Evolutionary conservation across 2,113 vertebrate species (phyloP).

Genomic region (Nibea coibor): DNA sequence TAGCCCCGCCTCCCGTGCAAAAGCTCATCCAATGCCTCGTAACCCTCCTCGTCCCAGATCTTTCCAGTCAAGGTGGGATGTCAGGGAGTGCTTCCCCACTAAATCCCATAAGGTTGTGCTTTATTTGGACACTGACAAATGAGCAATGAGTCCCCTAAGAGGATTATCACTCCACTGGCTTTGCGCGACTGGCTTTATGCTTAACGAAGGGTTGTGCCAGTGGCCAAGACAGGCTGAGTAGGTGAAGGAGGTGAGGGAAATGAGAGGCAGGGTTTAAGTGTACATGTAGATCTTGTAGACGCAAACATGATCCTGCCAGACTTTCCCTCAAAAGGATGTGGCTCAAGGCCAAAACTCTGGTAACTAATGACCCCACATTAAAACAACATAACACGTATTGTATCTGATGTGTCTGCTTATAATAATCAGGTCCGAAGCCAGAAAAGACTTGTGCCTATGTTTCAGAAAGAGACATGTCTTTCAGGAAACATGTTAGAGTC

Average conservation of each 20-base stretch:
- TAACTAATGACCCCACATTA: slow-evolving; percentile 8
- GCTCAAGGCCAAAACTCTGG: slow-evolving; percentile 13
- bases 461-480: background rate
- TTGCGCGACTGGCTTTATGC: slow-evolving; percentile 57
- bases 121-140: slow-evolving; percentile 87
- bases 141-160: slow-evolving; percentile 85
- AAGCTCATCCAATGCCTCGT: slow-evolving; percentile 37
- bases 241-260: slow-evolving; percentile 30
- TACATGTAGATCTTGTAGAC: slow-evolving; percentile 17
- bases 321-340: slow-evolving; percentile 42
- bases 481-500: background rate
- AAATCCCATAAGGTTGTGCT: slow-evolving; percentile 87
- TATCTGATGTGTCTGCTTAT: background rate
- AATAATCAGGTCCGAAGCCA: background rate
- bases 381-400: background rate
- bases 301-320: slow-evolving; percentile 50
- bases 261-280: slow-evolving; percentile 38
- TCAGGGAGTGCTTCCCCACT: slow-evolving; percentile 78
- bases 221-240: slow-evolving; percentile 31
- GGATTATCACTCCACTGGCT: slow-evolving; percentile 82
- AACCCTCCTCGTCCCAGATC: slow-evolving; percentile 47
- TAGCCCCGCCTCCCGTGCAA: slow-evolving; percentile 7
- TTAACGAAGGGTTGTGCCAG: slow-evolving; percentile 39
- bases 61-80: slow-evolving; percentile 66
- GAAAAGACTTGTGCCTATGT: background rate